Conservation (phyloP, 2,113 vertebrate species). For the Narcine bancroftii region DNA sequence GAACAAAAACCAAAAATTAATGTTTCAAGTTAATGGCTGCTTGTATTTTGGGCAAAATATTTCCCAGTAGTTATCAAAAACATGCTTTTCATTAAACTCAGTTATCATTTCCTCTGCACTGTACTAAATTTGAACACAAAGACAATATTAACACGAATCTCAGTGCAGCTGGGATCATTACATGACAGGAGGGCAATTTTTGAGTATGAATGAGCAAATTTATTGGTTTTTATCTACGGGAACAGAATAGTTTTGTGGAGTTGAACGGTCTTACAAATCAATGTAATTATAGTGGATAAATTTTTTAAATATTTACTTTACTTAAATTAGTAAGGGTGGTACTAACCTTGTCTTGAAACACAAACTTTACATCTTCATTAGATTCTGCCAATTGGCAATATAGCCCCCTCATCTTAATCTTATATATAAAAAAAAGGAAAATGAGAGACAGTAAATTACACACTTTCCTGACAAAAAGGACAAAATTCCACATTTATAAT, state of each 20-base stretch:
- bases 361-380: constrained; percentile 61
- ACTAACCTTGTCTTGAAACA: constrained; percentile 70
- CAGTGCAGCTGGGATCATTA: not conserved
- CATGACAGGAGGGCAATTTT: not conserved
- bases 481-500: not conserved
- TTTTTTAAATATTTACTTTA: not conserved
- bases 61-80: not conserved
- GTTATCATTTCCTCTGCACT: not conserved
- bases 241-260: not conserved
- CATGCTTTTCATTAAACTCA: not conserved
- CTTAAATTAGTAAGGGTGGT: not conserved
- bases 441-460: too few relatives aligned
- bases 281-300: not conserved
- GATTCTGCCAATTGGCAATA: constrained; percentile 61
- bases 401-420: constrained; percentile 68
- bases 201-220: not conserved
- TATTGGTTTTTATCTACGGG: not conserved
- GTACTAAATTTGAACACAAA: not conserved
- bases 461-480: not conserved
- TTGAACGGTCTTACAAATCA: not conserved
- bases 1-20: too few relatives aligned
- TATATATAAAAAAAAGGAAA: constrained; percentile 16
- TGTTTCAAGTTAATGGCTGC: too few relatives aligned
- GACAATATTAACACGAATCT: not conserved
- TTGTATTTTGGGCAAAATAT: not conserved